phyloP scores from a whole-genome alignment of 2,797 vertebrate genomes.

The Manis javanica region DNA sequence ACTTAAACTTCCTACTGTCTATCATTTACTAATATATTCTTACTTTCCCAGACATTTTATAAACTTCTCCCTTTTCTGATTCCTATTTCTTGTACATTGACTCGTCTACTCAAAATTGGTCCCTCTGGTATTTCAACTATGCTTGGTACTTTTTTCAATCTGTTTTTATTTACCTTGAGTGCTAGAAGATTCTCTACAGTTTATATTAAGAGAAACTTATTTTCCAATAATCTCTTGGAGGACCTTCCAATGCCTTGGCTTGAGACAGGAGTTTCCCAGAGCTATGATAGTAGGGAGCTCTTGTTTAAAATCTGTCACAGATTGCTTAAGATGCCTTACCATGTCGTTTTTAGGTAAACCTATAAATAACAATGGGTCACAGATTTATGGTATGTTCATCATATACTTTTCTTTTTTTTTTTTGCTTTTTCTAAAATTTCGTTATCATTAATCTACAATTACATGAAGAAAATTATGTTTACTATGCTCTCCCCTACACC shows the following conservation, averaged over 20 bases:
- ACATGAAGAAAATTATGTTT: too few relatives aligned
- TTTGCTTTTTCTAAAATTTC: too few relatives aligned
- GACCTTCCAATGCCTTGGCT: constrained; percentile 82
- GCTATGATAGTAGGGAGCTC: constrained; percentile 82
- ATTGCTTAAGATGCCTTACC: constrained; percentile 78
- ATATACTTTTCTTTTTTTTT: too few relatives aligned
- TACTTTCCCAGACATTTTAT: background rate
- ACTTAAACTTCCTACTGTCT: background rate
- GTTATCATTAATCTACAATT: too few relatives aligned
- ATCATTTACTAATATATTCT: background rate
- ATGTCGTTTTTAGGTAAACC: constrained; percentile 85
- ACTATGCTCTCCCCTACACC: too few relatives aligned
- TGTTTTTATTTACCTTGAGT: constrained; percentile 79
- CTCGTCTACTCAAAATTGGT: background rate
- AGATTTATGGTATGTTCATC: background rate
- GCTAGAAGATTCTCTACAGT: constrained; percentile 80
- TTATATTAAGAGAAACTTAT: constrained; percentile 72
- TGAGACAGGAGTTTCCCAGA: constrained; percentile 84
- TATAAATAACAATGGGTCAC: constrained; percentile 42
- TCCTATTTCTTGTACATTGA: background rate
- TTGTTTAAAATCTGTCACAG: constrained; percentile 84
- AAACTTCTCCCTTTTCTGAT: background rate
- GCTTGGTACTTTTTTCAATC: background rate
- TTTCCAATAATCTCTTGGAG: constrained; percentile 80
- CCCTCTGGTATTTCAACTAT: background rate